Percentiles rank a stretch among this genome's conserved stretches.
phyloP scores from a whole-genome alignment of 2,888 invertebrate genomes.

The Diplolepis rosae region DNA sequence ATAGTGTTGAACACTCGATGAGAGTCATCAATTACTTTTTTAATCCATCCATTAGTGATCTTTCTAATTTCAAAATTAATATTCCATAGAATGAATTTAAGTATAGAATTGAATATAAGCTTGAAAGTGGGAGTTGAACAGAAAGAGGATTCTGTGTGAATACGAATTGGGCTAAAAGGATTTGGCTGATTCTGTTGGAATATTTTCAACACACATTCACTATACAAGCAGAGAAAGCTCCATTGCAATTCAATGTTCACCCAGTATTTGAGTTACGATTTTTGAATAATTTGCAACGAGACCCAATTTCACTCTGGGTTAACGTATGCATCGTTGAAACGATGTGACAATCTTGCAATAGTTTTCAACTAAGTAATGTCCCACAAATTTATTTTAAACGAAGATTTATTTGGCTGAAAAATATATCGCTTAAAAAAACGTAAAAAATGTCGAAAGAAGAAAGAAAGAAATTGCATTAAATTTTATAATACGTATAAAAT shows the following conservation, averaged over 20 bases:
- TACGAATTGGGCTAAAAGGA: not conserved
- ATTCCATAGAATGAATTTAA: too few species aligned
- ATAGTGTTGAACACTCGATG: too few species aligned
- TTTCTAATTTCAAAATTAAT: too few species aligned
- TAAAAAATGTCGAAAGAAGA: not conserved
- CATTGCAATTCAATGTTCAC: slow-evolving; percentile 9
- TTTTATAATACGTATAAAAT: not conserved
- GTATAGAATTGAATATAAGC: too few species aligned
- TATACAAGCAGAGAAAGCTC: not conserved
- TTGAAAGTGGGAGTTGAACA: not conserved
- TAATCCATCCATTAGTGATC: too few species aligned
- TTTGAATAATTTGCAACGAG: slow-evolving; percentile 22
- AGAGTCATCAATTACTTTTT: too few species aligned
- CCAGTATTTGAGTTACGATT: slow-evolving; percentile 25
- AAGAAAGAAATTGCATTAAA: not conserved
- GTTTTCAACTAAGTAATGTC: not conserved
- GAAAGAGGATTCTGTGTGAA: not conserved
- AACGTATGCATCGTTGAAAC: not conserved
- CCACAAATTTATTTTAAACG: slow-evolving; percentile 3
- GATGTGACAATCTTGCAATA: slow-evolving; percentile 10
- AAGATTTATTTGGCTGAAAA: slow-evolving; percentile 9
- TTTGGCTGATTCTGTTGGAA: not conserved
- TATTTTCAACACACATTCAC: not conserved
- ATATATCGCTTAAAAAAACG: not conserved
- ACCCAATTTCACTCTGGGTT: slow-evolving; percentile 21